Evolutionary conservation across 2,113 vertebrate genomes (phyloP), one percentile per base, ranked within the genome.

Genomic region (Hypanus sabinus): DNA sequence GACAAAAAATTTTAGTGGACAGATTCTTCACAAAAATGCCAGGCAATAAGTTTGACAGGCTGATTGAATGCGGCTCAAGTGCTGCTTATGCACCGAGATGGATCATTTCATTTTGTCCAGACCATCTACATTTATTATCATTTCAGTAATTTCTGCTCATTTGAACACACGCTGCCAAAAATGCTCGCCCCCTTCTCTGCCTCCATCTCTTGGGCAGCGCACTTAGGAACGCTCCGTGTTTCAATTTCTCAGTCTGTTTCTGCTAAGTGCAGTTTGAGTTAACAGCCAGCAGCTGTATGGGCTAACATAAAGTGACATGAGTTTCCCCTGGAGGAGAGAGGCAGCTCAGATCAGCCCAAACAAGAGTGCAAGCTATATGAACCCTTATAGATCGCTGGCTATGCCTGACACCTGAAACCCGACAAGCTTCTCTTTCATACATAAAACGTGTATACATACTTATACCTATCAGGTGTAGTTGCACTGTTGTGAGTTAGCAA

Each of bases 1-100:
- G 98, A 99, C 98, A 99, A 98, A 98, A 99, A 98, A 98, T 99
- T 98, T 99, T 99, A 99, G 98, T 96, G 95, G 95, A 96, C 97
- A 98, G 98, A 99, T 99, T 98, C 98, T 97, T 98, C 98, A 99
- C 98, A 97, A 97, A 98, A 98, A 98, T 97, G 97, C 97, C 97
- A 97, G 96, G 96, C 96, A 95, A 97, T 96, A 97, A 96, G 97
- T 97, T 96, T 97, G 97, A 97, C 97, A 97, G 97, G 95, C 97
- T 97, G 97, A 97, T 97, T 97, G 97, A 97, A 96, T 95, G 96
- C 97, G 97, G 97, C 94, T 95, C 95, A 95, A 96, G 96, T 94
- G 95, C 95, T 95, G 95, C 96, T 97, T 98, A 98, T 98, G 97
- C 97, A 96, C 97, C 97, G 97, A 98, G 98, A 99, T 98, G 97